These are phyloP conservation scores for Coecobrya sp. DNA, from an alignment of 2,888 invertebrate genomes.

Conservation along the genomic window DNA sequence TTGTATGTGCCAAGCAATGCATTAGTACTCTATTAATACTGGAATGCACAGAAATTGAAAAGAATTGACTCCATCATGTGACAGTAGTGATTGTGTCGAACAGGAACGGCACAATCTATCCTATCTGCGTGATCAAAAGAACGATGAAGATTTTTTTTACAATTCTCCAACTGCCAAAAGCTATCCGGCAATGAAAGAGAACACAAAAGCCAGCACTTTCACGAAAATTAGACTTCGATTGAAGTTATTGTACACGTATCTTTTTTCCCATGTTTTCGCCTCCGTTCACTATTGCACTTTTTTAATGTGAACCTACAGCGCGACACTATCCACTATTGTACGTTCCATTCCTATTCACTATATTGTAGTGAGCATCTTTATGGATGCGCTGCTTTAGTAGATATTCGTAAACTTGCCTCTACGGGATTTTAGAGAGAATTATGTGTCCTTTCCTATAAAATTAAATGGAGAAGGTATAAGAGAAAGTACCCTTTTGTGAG, in stretches of 20 bases:
- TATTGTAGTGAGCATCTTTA: too few species aligned
- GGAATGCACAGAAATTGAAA: conserved; percentile 32
- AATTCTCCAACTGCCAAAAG: conserved; percentile 86
- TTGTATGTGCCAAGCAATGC: conserved; percentile 15
- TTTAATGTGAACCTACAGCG: conserved; percentile 64
- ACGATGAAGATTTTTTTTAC: conserved; percentile 84
- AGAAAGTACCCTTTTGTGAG: neutral
- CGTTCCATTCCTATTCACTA: conserved; percentile 12
- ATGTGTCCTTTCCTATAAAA: neutral
- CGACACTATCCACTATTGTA: conserved; percentile 42
- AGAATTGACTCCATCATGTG: conserved; percentile 61
- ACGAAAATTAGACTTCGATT: conserved; percentile 87
- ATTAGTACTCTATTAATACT: neutral
- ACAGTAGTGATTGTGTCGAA: conserved; percentile 42
- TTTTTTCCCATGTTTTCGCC: conserved; percentile 81
- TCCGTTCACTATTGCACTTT: conserved; percentile 66
- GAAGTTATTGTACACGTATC: conserved; percentile 86
- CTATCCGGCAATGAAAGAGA: conserved; percentile 86
- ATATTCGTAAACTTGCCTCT: neutral
- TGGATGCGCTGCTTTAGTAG: neutral
- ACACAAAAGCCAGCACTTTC: conserved; percentile 86
- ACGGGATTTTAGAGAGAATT: neutral
- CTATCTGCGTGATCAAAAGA: conserved; percentile 85
- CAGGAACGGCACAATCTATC: conserved; percentile 52
- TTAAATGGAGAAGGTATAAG: neutral